These are phyloP conservation scores for Vireo griseus DNA, from an alignment of 2,797 vertebrate genomes.

Conservation along the genomic window DNA sequence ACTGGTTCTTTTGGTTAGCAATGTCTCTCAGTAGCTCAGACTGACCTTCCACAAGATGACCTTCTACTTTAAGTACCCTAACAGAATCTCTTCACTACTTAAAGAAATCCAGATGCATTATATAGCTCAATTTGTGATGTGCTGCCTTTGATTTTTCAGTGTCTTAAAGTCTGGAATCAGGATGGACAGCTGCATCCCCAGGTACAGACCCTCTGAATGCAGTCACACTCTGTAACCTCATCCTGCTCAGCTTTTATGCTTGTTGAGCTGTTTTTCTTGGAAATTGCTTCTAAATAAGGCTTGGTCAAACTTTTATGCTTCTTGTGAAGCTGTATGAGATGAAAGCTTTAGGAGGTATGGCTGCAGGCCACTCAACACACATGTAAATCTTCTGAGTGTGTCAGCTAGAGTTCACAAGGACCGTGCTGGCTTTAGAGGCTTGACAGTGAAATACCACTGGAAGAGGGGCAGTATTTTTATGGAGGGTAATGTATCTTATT, in stretches of 20 bases:
- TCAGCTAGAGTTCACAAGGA: neutral
- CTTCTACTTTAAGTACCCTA: neutral
- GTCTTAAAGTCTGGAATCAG: neutral
- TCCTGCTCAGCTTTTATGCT: neutral
- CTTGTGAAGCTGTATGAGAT: neutral
- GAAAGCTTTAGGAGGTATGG: neutral
- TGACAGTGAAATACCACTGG: neutral
- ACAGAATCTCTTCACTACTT: neutral
- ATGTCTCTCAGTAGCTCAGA: neutral
- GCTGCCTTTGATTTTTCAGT: neutral
- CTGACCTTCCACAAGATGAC: neutral
- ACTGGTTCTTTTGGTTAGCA: neutral
- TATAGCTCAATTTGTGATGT: neutral
- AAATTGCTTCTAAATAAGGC: neutral
- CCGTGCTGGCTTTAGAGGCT: neutral
- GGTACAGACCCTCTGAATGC: neutral
- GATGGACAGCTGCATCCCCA: neutral
- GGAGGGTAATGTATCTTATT: neutral
- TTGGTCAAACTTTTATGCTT: neutral
- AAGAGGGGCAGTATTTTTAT: neutral
- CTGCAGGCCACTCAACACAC: neutral
- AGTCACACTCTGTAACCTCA: rapidly evolving
- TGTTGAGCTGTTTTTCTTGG: neutral
- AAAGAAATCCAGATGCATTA: neutral
- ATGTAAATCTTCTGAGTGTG: neutral